A percentile compares a stretch with the other conserved stretches of the same genome.
Conservation (phyloP, 2,797 vertebrate species). For the Todus mexicanus region DNA sequence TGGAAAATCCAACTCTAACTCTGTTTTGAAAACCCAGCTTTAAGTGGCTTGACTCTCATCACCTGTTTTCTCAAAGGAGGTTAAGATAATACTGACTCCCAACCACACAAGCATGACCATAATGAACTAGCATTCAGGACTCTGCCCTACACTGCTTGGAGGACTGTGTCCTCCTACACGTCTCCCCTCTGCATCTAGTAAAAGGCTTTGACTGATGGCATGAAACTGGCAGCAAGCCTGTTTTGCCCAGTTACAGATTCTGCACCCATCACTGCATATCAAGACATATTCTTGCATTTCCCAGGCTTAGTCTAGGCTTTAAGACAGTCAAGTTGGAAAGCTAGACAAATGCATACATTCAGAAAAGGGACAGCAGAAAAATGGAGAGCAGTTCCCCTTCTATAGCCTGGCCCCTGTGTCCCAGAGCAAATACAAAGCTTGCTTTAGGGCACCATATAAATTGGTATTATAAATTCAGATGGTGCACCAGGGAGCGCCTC, state of each 20-base stretch:
- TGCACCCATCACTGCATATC: background rate
- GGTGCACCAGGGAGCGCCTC: conserved; percentile 79
- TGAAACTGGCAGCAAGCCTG: background rate
- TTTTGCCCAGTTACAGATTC: background rate
- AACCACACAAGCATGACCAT: background rate
- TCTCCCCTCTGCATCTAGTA: background rate
- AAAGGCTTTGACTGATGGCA: background rate
- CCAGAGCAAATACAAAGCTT: conserved; percentile 76
- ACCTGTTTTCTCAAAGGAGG: background rate
- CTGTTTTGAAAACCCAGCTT: background rate
- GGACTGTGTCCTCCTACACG: background rate
- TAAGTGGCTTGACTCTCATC: background rate
- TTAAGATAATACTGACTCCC: background rate
- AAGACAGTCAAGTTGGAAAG: conserved; percentile 14
- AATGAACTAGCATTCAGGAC: background rate
- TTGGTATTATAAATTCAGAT: conserved; percentile 83
- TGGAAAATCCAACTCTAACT: background rate
- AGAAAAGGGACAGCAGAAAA: conserved; percentile 30
- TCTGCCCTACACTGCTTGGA: background rate
- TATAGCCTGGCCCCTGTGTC: conserved; percentile 41
- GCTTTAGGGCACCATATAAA: conserved; percentile 78
- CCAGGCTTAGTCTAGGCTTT: background rate
- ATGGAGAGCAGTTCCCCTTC: conserved; percentile 16
- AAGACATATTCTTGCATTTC: background rate
- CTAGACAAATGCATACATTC: conserved; percentile 24